These are phyloP conservation scores for Petromus typicus DNA, from an alignment of 2,113 vertebrate species.

Conservation along the genomic window DNA sequence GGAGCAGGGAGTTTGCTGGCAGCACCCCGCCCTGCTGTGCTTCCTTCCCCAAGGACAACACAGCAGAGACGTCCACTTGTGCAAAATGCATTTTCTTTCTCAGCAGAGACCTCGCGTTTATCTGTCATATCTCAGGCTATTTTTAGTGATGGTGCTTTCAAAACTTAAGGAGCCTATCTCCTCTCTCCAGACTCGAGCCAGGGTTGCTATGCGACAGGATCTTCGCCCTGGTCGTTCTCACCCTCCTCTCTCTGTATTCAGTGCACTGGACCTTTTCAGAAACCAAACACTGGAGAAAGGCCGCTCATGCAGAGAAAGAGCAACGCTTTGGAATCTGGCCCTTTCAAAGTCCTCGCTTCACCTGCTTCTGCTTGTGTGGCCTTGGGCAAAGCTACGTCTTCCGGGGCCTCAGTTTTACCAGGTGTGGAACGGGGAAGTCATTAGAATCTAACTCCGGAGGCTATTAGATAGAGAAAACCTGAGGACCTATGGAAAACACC, in stretches of 20 bases:
- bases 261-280: slow-evolving; percentile 10
- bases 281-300: not conserved
- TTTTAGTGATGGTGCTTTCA: slow-evolving; percentile 57
- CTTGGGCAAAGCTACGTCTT: not conserved
- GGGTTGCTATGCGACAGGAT: slow-evolving; percentile 75
- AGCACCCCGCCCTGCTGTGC: not conserved
- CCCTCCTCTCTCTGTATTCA: not conserved
- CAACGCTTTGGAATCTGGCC: not conserved
- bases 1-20: not conserved
- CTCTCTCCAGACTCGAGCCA: not conserved
- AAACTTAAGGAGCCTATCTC: slow-evolving; percentile 52
- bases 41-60: slow-evolving; percentile 19
- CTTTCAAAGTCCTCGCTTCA: not conserved
- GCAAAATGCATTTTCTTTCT: slow-evolving; percentile 20
- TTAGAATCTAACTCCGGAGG: not conserved
- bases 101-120: not conserved
- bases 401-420: not conserved
- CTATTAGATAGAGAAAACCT: not conserved
- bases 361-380: no score
- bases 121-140: slow-evolving; percentile 58
- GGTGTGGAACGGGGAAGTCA: not conserved
- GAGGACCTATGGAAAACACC: not conserved
- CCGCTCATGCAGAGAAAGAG: not conserved
- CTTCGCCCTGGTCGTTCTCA: not conserved
- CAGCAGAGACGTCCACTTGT: not conserved